Evolutionary conservation across 2,888 invertebrate species (phyloP).

Genomic region (Omphaloscelis lunosa): DNA sequence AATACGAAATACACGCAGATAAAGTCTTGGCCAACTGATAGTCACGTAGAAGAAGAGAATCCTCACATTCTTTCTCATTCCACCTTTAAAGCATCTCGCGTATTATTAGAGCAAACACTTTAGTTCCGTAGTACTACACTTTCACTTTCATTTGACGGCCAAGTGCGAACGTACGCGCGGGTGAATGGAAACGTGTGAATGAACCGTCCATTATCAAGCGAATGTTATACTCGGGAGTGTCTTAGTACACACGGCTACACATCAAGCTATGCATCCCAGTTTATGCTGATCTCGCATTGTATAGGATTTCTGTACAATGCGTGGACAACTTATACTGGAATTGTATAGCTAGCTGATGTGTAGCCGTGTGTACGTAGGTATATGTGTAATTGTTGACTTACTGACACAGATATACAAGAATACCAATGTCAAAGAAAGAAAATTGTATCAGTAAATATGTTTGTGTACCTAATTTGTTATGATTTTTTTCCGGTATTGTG

Average conservation of each 20-base stretch:
- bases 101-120: conserved; percentile 26
- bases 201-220: conserved; percentile 46
- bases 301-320: too few species aligned
- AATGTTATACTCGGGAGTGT: conserved; percentile 25
- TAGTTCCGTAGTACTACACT: conserved; percentile 53
- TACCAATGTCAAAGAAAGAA: not conserved
- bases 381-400: not conserved
- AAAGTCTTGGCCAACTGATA: too few species aligned
- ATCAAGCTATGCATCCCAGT: too few species aligned
- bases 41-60: not conserved
- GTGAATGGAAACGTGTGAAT: conserved; percentile 67
- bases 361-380: too few species aligned
- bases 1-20: too few species aligned
- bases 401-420: not conserved
- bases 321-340: too few species aligned
- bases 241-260: too few species aligned
- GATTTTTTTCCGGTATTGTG: too few species aligned
- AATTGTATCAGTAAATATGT: not conserved
- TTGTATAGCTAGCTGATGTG: too few species aligned
- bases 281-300: too few species aligned
- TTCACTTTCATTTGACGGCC: conserved; percentile 63
- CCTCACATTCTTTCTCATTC: conserved; percentile 19
- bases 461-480: not conserved
- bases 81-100: conserved; percentile 25
- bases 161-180: conserved; percentile 50